A percentile compares a stretch with the other conserved stretches of the same genome.
phyloP scores from a whole-genome alignment of 92 coral and sea anemone species.

The Phenganax marumi region DNA sequence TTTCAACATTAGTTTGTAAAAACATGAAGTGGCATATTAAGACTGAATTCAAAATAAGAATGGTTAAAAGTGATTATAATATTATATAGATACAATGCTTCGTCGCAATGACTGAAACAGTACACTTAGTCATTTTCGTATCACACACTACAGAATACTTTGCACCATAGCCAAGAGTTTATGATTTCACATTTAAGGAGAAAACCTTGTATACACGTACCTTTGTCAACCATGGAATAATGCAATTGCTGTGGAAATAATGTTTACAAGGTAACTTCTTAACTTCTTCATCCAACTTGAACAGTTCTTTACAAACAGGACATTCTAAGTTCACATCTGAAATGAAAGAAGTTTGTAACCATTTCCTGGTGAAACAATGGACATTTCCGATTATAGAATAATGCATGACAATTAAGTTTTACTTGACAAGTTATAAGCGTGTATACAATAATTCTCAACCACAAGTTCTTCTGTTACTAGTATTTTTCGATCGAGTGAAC shows the following conservation, averaged over 20 bases:
- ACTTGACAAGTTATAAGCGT: too few species aligned
- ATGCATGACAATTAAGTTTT: too few species aligned
- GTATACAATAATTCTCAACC: too few species aligned
- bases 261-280: slow-evolving; percentile 82
- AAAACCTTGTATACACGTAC: slow-evolving; percentile 31
- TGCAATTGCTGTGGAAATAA: slow-evolving; percentile 72
- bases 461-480: too few species aligned
- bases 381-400: too few species aligned
- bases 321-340: slow-evolving; percentile 77
- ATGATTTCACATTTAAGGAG: too few species aligned
- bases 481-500: too few species aligned
- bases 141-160: background rate
- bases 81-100: too few species aligned
- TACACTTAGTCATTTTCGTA: background rate
- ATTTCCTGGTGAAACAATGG: background rate
- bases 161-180: background rate
- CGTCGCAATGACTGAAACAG: background rate
- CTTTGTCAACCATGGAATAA: slow-evolving; percentile 85
- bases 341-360: background rate
- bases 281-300: slow-evolving; percentile 72
- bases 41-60: too few species aligned
- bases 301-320: slow-evolving; percentile 95
- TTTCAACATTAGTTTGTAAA: background rate
- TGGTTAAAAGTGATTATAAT: too few species aligned
- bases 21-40: background rate